These are phyloP conservation scores for Pardalotus punctatus DNA, from an alignment of 2,113 vertebrate genomes.

Conservation along the genomic window DNA sequence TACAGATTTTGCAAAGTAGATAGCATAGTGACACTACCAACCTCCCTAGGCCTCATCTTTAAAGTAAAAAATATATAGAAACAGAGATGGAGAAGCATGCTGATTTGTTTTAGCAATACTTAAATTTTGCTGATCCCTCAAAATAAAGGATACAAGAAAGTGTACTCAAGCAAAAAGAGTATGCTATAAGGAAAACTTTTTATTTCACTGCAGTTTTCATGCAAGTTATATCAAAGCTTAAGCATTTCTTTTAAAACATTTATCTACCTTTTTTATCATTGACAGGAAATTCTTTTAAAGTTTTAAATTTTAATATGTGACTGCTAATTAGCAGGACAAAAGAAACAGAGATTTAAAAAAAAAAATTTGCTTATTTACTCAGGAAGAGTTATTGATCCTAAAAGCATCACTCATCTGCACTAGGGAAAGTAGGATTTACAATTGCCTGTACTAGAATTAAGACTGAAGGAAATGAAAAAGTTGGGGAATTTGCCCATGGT, in stretches of 20 bases:
- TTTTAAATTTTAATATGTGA: background rate
- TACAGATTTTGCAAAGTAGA: conserved; percentile 3
- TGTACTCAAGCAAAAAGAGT: background rate
- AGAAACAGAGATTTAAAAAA: rapidly evolving
- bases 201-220: background rate
- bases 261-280: background rate
- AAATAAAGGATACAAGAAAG: background rate
- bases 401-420: background rate
- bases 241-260: background rate
- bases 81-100: background rate
- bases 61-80: conserved; percentile 5
- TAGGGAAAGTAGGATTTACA: background rate
- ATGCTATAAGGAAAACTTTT: background rate
- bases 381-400: background rate
- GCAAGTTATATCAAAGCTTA: background rate
- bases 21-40: background rate
- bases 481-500: background rate
- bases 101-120: background rate
- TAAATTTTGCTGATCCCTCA: background rate
- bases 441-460: background rate
- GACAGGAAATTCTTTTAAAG: background rate
- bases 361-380: background rate
- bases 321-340: background rate
- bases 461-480: background rate
- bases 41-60: background rate